Base-by-base conservation (phyloP, 1,140 invertebrate species). In the Diplogasteroides magnus region DNA sequence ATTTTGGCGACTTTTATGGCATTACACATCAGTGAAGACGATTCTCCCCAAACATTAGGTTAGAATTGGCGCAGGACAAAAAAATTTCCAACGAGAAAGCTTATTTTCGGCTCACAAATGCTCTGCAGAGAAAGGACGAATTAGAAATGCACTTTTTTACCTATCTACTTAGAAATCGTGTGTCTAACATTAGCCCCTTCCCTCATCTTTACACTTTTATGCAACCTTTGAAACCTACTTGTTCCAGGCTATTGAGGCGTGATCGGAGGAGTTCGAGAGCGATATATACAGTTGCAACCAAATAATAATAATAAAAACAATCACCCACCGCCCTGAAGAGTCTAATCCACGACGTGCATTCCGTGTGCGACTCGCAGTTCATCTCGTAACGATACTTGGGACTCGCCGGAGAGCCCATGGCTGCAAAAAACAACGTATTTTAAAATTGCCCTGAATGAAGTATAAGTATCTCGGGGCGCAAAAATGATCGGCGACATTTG, bases 321-420 rank as follows among this genome's bases (percentile, higher is more conserved):
- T 23, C 58, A 48, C 59, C 37, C 14, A 73, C 70, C 0, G 64
- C 67, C 60, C 67, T 55, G 56, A 73, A 73, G 31, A 73, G 61
- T 58, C 67, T 56, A 11, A 61, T 73, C 71, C 71, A 73, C 2
- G 66, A 69, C 14, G 62, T 63, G 19, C 61, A 61, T 60, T 73
- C 71, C 15, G 28, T 32, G 27, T 23, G 68, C 2, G 15, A 13
- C 26, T 69, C 68, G 31, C 63, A 69, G 59, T 62, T 29, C 63
- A 69, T 70, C 3, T 65, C 64, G 37, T 26, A 65, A 11, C 64
- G 64, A 48, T 6, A 48, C 37, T 48, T 48, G 37, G 37, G 37
- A 6, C 6, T 11, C 6, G 19, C 37, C 37, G 37, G 37, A 48
- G 6, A 6, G 37, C 37, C 19, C 37, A 48, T 48, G n/a, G n/a